Evolutionary conservation across 2,797 vertebrate species (phyloP).

Genomic region (Enteromius mattozi): DNA sequence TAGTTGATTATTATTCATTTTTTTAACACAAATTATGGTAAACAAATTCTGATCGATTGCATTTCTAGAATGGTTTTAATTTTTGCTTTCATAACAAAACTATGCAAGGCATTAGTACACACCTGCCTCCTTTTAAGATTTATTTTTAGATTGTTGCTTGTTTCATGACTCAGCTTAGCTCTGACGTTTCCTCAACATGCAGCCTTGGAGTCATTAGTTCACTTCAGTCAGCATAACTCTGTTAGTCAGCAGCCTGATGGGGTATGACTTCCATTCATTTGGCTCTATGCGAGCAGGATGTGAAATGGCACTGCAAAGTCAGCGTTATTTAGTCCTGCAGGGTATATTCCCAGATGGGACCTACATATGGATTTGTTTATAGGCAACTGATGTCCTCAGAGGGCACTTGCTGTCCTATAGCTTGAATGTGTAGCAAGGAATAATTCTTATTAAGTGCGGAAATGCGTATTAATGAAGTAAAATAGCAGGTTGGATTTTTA

Average conservation of each 20-base stretch:
- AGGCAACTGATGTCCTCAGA: constrained; percentile 3
- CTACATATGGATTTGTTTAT: constrained; percentile 15
- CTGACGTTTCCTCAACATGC: not conserved
- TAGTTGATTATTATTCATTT: too few species aligned
- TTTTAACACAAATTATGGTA: not conserved
- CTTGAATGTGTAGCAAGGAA: not conserved
- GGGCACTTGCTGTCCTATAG: not conserved
- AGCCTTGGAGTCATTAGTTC: constrained; percentile 3
- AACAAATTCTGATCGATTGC: not conserved
- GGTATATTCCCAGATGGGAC: constrained; percentile 41
- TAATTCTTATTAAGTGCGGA: not conserved
- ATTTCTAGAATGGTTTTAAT: not conserved
- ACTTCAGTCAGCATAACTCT: constrained; percentile 29
- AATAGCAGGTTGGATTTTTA: not conserved
- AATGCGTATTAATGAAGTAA: not conserved
- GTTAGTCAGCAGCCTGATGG: constrained; percentile 3
- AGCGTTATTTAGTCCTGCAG: constrained; percentile 31
- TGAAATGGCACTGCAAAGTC: constrained; percentile 49
- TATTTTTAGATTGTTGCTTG: constrained; percentile 25
- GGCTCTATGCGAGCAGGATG: constrained; percentile 42
- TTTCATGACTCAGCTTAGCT: constrained; percentile 17
- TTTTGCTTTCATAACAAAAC: constrained; percentile 3
- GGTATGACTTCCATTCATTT: constrained; percentile 22
- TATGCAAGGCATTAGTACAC: not conserved
- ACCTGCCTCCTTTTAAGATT: not conserved